These are phyloP conservation scores for Ophion ellenae DNA, from an alignment of 2,888 invertebrate genomes.

Conservation along the genomic window DNA sequence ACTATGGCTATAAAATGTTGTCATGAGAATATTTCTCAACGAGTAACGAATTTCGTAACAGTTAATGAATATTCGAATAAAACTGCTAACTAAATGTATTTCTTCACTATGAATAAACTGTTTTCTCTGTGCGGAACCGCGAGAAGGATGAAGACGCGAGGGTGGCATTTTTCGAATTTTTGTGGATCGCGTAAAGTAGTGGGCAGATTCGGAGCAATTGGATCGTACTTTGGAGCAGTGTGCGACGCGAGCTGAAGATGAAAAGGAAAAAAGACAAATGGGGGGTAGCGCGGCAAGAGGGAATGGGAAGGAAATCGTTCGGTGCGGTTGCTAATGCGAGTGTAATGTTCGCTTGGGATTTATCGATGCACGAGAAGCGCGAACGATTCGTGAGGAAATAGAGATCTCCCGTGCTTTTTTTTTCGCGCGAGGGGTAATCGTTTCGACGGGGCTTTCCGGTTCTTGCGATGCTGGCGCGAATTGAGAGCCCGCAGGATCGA, in stretches of 20 bases:
- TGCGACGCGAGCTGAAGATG: constrained; percentile 12
- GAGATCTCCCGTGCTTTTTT: constrained; percentile 1
- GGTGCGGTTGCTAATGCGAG: constrained; percentile 60
- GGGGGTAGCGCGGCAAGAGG: constrained; percentile 8
- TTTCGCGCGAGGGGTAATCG: constrained; percentile 42
- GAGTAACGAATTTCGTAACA: too few species aligned
- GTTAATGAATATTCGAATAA: too few species aligned
- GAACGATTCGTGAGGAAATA: constrained; percentile 23
- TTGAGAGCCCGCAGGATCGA: constrained; percentile 16
- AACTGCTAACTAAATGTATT: too few species aligned
- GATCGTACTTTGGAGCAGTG: too few species aligned
- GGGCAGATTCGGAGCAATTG: too few species aligned
- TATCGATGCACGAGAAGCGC: constrained; percentile 38
- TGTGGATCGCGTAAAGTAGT: too few species aligned
- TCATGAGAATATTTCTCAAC: too few species aligned
- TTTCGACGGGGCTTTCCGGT: constrained; percentile 45
- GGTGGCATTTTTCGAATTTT: too few species aligned
- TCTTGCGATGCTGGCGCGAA: constrained; percentile 37
- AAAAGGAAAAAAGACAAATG: constrained; percentile 12
- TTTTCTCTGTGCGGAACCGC: too few species aligned
- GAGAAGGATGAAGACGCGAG: too few species aligned
- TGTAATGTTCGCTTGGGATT: constrained; percentile 54
- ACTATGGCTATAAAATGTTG: too few species aligned
- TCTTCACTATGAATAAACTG: too few species aligned
- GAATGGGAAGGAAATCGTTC: constrained; percentile 32